Conservation (phyloP, 2,888 invertebrate species). For the Orchesellides sinensis region DNA sequence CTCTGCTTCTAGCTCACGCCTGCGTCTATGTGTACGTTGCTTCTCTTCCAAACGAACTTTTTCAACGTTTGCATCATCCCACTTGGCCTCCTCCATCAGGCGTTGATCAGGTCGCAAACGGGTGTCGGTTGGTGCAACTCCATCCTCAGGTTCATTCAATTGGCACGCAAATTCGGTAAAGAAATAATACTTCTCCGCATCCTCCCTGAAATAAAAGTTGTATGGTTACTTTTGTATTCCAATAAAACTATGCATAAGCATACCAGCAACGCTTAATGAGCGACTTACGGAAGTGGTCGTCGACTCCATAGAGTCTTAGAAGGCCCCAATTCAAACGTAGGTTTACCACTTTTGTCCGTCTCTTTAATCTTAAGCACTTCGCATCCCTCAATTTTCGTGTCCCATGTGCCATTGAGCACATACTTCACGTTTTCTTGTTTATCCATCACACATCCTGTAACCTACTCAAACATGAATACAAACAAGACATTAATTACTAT, state of each 20-base stretch:
- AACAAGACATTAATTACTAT: neutral
- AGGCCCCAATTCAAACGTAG: constrained; percentile 94
- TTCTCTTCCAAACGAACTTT: constrained; percentile 95
- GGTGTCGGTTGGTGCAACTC: constrained; percentile 96
- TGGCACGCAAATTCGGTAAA: constrained; percentile 97
- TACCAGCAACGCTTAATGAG: neutral
- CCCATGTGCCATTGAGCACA: constrained; percentile 94
- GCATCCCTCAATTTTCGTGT: constrained; percentile 95
- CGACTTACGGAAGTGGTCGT: constrained; percentile 83
- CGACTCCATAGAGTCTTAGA: constrained; percentile 92
- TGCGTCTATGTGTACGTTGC: constrained; percentile 88
- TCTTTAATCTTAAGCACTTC: constrained; percentile 86
- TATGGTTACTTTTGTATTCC: neutral
- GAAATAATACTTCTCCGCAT: constrained; percentile 89
- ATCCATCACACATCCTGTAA: constrained; percentile 83
- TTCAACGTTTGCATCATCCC: constrained; percentile 94
- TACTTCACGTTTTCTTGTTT: constrained; percentile 80
- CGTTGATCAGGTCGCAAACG: constrained; percentile 96
- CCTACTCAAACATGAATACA: constrained; percentile 78
- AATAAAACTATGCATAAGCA: neutral
- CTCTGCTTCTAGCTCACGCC: constrained; percentile 89
- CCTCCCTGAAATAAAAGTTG: constrained; percentile 78
- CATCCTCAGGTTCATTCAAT: constrained; percentile 95
- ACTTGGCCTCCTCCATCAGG: constrained; percentile 95
- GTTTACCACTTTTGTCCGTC: constrained; percentile 83